Percentiles rank a stretch among this genome's conserved stretches.
phyloP scores from a whole-genome alignment of 2,113 vertebrate species.

The Corapipo altera region DNA sequence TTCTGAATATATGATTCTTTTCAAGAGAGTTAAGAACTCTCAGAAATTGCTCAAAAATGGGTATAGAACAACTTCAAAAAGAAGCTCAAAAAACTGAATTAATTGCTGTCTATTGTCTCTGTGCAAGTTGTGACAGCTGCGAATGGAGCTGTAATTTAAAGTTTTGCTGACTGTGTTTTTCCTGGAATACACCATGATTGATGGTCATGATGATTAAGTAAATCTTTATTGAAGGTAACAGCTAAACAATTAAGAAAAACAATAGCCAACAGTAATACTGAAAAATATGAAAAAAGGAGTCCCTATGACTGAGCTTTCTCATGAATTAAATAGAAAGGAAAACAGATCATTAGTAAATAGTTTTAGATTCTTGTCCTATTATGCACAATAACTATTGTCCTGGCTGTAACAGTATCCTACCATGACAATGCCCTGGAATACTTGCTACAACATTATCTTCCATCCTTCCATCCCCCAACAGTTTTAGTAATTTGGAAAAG shows the following conservation, averaged over 20 bases:
- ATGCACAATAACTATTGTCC: background rate
- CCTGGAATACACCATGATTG: background rate
- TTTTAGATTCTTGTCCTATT: background rate
- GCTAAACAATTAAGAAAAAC: background rate
- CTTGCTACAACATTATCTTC: background rate
- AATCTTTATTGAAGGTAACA: background rate
- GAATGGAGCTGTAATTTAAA: background rate
- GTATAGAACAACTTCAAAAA: background rate
- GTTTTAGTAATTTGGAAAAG: background rate
- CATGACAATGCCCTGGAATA: background rate
- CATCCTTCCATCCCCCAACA: fast-evolving
- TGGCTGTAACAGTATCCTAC: background rate
- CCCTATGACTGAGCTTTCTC: background rate
- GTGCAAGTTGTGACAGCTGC: background rate
- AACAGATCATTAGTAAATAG: background rate
- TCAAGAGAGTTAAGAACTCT: background rate
- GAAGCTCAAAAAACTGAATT: background rate
- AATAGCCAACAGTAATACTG: background rate
- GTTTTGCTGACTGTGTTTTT: background rate
- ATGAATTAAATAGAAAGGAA: background rate
- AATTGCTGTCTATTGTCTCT: background rate
- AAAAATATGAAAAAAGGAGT: background rate
- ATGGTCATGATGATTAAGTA: background rate
- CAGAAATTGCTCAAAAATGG: background rate
- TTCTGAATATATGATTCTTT: background rate